Base-by-base conservation (phyloP, 64 coral and sea anemone species). In the Trachythela sp. region DNA sequence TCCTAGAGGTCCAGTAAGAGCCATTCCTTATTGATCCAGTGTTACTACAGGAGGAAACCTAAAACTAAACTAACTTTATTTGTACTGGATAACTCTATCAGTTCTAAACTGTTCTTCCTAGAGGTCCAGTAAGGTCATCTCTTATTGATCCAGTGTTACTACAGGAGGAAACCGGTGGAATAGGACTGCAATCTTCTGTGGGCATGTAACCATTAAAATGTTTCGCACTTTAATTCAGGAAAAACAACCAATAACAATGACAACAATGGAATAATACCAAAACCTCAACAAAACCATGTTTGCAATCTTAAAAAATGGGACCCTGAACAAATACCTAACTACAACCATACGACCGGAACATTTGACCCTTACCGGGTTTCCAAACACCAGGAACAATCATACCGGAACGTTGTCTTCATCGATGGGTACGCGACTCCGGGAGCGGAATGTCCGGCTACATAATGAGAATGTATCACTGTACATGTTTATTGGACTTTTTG, bases 391-490 rank as follows among this genome's bases (percentile, higher is more conserved):
- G 33, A 39, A 17, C 75, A 80, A 39, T 39, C 31, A 80, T 80
- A 37, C 75, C 30, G 37, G 32, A 35, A 80, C 37, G 8, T 18
- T 20, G 31, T 18, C 31, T 9, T 17, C 33, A 34, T 80, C 75
- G 75, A 80, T 80, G 75, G 33, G 31, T 37, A 80, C 75, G 0
- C 9, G 33, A 80, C 30, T 80, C 13, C 75, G 75, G 13, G 75
- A 35, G 9, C 31, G 33, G 37, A 80, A 35, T 38, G 33, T 39
- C 31, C 33, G 33, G 31, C 35, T 80, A 29, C 89, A 94, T 8
- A 91, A 99, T 40, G 96, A 99, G 71, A 99, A 99, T 80, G 93
- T 99, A 36, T 94, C 96, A 3, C 67, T 99, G 1, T 99, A 99
- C 67, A 99, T 99, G 96, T 99, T 99, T 36, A 94, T 94, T 84